These are phyloP conservation scores for Eciton burchellii DNA, from an alignment of 1,140 invertebrate genomes.

Conservation along the genomic window DNA sequence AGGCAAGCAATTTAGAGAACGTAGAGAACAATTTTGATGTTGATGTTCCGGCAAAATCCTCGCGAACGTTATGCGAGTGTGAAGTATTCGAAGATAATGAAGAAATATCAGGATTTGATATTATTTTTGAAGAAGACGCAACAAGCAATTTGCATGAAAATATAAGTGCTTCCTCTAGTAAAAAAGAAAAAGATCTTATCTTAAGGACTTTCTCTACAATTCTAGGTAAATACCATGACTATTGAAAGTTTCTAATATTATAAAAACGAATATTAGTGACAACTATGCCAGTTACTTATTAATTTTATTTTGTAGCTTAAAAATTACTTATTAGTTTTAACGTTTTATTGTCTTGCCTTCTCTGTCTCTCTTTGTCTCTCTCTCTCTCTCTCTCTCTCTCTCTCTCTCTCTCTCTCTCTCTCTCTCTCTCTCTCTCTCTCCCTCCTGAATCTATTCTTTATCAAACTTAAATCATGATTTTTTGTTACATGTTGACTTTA, in stretches of 20 bases:
- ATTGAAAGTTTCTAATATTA: neutral
- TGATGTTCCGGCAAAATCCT: slow-evolving; percentile 16
- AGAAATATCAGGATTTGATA: slow-evolving; percentile 4
- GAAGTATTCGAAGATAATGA: slow-evolving; percentile 10
- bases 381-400: too few species aligned
- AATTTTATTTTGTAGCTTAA: too few species aligned
- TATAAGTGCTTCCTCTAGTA: neutral
- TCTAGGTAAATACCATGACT: slow-evolving; percentile 5
- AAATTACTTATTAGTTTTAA: too few species aligned
- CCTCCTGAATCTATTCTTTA: too few species aligned
- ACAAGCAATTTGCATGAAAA: slow-evolving; percentile 11
- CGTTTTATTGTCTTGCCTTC: too few species aligned
- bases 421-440: too few species aligned
- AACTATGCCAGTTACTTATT: too few species aligned
- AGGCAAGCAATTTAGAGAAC: slow-evolving; percentile 16
- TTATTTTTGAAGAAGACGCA: slow-evolving; percentile 26
- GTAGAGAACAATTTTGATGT: neutral
- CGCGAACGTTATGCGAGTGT: slow-evolving; percentile 6
- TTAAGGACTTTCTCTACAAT: neutral
- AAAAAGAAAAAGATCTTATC: neutral
- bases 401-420: too few species aligned
- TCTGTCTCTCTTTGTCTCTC: too few species aligned
- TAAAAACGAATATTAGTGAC: too few species aligned
- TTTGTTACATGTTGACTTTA: neutral
- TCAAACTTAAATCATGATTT: neutral